Evolutionary conservation across 2,888 invertebrate genomes (phyloP), one percentile per base, ranked within the genome.

Genomic region (Limnephilus rhombicus): DNA sequence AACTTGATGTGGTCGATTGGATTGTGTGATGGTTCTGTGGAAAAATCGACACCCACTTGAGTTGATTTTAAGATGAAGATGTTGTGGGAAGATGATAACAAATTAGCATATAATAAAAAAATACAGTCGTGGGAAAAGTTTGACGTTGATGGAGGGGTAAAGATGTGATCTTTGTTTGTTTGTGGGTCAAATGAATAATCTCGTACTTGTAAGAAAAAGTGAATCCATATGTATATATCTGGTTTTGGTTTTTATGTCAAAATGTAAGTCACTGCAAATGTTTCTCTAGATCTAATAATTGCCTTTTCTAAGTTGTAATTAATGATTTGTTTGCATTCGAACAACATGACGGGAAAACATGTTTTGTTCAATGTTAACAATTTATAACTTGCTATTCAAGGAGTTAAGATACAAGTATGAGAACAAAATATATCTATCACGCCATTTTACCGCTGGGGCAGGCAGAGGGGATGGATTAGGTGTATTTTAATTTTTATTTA

Each of bases 91-190:
- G 37, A 41, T 24, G 24, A 37, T 80, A 15, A 34, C 37, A 89
- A 37, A 89, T 89, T 89, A 80, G 88, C 88, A 89, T 89, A 89
- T 80, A 80, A 89, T 68, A 86, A 45, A 85, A n/a, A 34, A 31
- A 53, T 49, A 87, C 24, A 24, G 80, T 24, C 88, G 88, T 89
- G 88, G 80, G 88, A 89, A 89, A 37, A 68, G 0, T 24, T 24
- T 68, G 18, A 68, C 24, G n/a, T 24, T 68, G 18, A 68, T 68
- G n/a, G 24, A 68, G 68, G 68, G n/a, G 18, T 9, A n/a, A 68
- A 24, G 68, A 4, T 68, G n/a, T 68, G 68, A 68, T 68, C 24
- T 68, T 68, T 68, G 24, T 68, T 68, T 68, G 53, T 68, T 68
- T 68, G 68, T 68, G n/a, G 68, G 68, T 68, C 68, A 68, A 24